These are phyloP conservation scores for Pao palembangensis DNA, from an alignment of 2,113 vertebrate genomes.

Conservation along the genomic window DNA sequence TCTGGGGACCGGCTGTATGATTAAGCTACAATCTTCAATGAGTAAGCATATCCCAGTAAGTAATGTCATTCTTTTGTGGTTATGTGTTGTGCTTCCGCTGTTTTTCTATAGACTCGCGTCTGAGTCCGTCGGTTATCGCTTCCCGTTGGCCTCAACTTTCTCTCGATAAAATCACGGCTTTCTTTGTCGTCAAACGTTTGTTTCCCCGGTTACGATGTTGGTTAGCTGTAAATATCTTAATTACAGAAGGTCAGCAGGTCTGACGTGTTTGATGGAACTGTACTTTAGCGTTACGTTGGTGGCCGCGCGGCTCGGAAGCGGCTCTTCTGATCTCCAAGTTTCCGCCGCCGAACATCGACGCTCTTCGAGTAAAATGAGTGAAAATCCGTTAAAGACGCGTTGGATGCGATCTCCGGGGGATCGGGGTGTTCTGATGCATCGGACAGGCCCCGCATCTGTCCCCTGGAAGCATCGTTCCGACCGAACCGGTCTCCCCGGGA, in stretches of 20 bases:
- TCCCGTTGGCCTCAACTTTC: slow-evolving; percentile 36
- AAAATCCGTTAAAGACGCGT: rapidly evolving
- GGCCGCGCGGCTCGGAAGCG: no score
- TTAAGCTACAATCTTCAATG: slow-evolving; percentile 99
- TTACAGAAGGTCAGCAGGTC: background rate
- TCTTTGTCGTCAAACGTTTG: background rate
- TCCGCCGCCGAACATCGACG: background rate
- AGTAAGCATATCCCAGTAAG: slow-evolving; percentile 99
- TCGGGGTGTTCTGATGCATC: rapidly evolving
- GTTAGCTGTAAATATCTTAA: rapidly evolving
- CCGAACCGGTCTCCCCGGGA: background rate
- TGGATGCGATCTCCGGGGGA: rapidly evolving
- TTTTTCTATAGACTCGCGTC: slow-evolving; percentile 2
- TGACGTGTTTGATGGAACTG: no score
- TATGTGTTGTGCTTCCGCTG: background rate
- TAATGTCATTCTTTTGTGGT: slow-evolving; percentile 51
- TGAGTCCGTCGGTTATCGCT: slow-evolving; percentile 17
- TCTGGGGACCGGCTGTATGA: slow-evolving; percentile 94
- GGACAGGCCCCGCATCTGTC: slow-evolving; percentile 1
- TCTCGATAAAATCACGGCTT: slow-evolving; percentile 43
- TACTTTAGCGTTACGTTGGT: no score
- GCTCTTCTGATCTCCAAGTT: background rate
- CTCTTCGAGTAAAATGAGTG: rapidly evolving
- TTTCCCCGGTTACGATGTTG: rapidly evolving
- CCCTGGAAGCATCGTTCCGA: background rate